These are phyloP conservation scores for Pseudomyrmex concolor DNA, from an alignment of 1,140 invertebrate species.

Conservation along the genomic window DNA sequence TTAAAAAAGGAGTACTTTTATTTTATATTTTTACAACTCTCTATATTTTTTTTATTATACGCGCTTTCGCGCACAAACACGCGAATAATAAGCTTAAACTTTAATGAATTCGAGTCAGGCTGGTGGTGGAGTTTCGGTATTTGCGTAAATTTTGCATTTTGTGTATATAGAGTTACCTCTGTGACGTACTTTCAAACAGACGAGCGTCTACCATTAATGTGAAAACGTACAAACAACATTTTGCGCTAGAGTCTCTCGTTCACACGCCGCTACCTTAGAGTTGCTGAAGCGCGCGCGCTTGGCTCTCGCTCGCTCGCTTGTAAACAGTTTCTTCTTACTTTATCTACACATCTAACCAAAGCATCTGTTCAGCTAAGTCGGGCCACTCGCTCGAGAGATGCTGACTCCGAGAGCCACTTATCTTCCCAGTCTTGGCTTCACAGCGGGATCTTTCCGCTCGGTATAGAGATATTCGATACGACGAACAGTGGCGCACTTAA, in stretches of 20 bases:
- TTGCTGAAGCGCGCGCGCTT: not conserved
- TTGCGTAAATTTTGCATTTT: not conserved
- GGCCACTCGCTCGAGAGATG: slow-evolving; percentile 36
- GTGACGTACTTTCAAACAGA: not conserved
- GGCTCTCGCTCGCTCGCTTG: not conserved
- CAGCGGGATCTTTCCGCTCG: slow-evolving; percentile 2
- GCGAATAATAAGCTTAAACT: not conserved
- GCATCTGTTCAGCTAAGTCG: slow-evolving; percentile 49
- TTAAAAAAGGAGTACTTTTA: too few species aligned
- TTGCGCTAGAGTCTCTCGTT: not conserved
- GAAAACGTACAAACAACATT: slow-evolving; percentile 11
- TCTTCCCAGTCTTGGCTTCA: slow-evolving; percentile 21
- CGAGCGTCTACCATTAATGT: not conserved
- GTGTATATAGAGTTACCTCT: not conserved
- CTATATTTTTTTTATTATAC: too few species aligned
- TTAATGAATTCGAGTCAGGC: not conserved
- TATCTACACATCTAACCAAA: slow-evolving; percentile 52
- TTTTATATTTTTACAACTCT: too few species aligned
- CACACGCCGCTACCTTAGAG: not conserved
- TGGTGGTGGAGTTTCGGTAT: not conserved
- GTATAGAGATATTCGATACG: slow-evolving; percentile 1
- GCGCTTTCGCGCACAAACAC: too few species aligned
- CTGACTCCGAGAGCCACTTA: slow-evolving; percentile 44
- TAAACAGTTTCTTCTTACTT: slow-evolving; percentile 56
- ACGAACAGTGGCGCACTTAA: not conserved